Percentiles rank a stretch among this genome's conserved stretches.
Conservation (phyloP, 2,888 invertebrate species). For the Eupithecia tripunctaria region DNA sequence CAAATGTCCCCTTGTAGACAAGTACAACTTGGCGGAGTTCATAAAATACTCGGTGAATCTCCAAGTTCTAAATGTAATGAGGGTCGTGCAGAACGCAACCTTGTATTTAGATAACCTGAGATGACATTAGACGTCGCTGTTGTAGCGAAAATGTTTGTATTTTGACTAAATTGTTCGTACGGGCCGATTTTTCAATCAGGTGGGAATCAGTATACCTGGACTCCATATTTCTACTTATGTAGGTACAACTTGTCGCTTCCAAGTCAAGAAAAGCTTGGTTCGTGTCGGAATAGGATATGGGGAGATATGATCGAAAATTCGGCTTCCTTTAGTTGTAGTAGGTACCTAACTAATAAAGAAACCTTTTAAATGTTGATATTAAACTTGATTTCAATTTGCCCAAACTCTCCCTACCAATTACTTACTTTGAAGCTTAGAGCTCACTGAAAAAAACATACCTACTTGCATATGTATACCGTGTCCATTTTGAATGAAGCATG, state of each 20-base stretch:
- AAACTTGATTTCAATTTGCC: neutral
- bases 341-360: neutral
- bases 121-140: slow-evolving; percentile 51
- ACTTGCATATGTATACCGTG: too few relatives aligned
- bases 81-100: slow-evolving; percentile 67
- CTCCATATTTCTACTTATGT: too few relatives aligned
- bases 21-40: slow-evolving; percentile 65
- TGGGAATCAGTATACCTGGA: too few relatives aligned
- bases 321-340: neutral
- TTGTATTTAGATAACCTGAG: slow-evolving; percentile 71
- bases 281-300: neutral
- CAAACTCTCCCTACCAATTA: too few relatives aligned
- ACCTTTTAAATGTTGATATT: neutral
- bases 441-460: too few relatives aligned
- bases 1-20: slow-evolving; percentile 56
- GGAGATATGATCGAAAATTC: neutral
- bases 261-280: neutral
- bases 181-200: neutral
- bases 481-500: too few relatives aligned
- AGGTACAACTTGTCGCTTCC: too few relatives aligned
- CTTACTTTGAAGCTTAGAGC: too few relatives aligned
- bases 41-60: slow-evolving; percentile 64
- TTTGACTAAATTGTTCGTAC: neutral
- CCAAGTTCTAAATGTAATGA: slow-evolving; percentile 66
- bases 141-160: neutral